Evolutionary conservation across 1,140 invertebrate species (phyloP).

Genomic region (Musca domestica): DNA sequence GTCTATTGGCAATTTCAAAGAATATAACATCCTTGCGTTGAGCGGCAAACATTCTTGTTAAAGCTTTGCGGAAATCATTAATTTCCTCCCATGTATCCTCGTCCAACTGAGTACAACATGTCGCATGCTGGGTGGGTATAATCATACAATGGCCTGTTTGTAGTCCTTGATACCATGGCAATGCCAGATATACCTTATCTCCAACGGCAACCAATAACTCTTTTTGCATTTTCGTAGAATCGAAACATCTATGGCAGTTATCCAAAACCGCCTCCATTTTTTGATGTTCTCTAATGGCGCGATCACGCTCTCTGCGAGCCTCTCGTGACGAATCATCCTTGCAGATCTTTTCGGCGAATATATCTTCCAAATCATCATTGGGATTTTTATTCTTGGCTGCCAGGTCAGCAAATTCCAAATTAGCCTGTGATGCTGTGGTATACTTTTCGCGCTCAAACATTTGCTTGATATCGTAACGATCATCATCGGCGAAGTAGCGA

Average conservation of each 20-base stretch:
- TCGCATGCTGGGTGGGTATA: slow-evolving; percentile 76
- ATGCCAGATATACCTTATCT: slow-evolving; percentile 75
- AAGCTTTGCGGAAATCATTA: slow-evolving; percentile 69
- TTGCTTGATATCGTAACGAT: slow-evolving; percentile 79
- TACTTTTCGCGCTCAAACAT: slow-evolving; percentile 91
- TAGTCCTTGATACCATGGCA: slow-evolving; percentile 77
- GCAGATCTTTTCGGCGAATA: slow-evolving; percentile 65
- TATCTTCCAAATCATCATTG: slow-evolving; percentile 82
- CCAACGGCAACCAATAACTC: slow-evolving; percentile 84
- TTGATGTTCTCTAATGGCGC: slow-evolving; percentile 72
- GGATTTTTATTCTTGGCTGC: slow-evolving; percentile 66
- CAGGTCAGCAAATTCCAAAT: slow-evolving; percentile 75
- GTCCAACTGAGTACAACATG: slow-evolving; percentile 77
- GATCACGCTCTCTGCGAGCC: slow-evolving; percentile 64
- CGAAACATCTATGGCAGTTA: slow-evolving; percentile 80
- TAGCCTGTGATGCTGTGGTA: slow-evolving; percentile 75
- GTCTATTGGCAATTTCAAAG: slow-evolving; percentile 80
- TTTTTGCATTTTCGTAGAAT: slow-evolving; percentile 76
- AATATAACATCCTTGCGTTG: slow-evolving; percentile 82
- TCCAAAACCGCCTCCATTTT: slow-evolving; percentile 61
- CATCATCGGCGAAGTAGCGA: slow-evolving; percentile 88
- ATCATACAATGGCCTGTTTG: slow-evolving; percentile 87
- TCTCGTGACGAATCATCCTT: slow-evolving; percentile 66
- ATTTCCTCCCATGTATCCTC: slow-evolving; percentile 93
- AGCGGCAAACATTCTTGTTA: slow-evolving; percentile 75